phyloP scores from a whole-genome alignment of 1,140 invertebrate species.

The Micrasema minimum region DNA sequence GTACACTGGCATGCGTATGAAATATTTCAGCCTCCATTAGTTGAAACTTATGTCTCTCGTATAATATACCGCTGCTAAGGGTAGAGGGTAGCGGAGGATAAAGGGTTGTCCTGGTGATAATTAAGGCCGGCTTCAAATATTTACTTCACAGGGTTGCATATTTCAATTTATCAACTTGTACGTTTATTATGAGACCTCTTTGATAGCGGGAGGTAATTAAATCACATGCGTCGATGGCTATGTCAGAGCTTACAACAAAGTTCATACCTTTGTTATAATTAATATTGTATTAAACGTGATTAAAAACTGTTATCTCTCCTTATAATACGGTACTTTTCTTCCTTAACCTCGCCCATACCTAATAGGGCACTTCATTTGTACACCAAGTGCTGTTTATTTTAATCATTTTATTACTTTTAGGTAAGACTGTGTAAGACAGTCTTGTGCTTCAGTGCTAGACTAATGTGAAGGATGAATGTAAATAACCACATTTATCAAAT shows the following conservation, averaged over 20 bases:
- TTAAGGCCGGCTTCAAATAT: constrained; percentile 25
- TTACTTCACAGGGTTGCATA: constrained; percentile 21
- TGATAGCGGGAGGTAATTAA: constrained; percentile 6
- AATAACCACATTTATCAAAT: too few species aligned
- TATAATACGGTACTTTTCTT: too few species aligned
- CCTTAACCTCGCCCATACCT: too few species aligned
- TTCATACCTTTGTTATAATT: too few species aligned
- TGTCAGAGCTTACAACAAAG: background rate
- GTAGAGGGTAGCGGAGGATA: constrained; percentile 7
- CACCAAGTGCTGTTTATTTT: too few species aligned
- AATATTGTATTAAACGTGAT: too few species aligned
- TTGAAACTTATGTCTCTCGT: constrained; percentile 42
- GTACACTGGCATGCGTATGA: constrained; percentile 40
- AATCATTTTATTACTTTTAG: too few species aligned
- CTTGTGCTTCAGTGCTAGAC: too few species aligned
- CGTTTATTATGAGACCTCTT: constrained; percentile 27
- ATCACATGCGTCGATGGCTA: constrained; percentile 18
- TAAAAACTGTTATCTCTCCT: too few species aligned
- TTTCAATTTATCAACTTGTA: constrained; percentile 22
- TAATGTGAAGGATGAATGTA: too few species aligned
- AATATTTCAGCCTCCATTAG: constrained; percentile 50
- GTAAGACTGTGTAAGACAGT: too few species aligned
- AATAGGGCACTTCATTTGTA: too few species aligned
- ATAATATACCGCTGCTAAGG: constrained; percentile 36
- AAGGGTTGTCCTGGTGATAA: constrained; percentile 27